These are phyloP conservation scores for Euwallacea similis DNA, from an alignment of 1,140 invertebrate genomes.

Conservation along the genomic window DNA sequence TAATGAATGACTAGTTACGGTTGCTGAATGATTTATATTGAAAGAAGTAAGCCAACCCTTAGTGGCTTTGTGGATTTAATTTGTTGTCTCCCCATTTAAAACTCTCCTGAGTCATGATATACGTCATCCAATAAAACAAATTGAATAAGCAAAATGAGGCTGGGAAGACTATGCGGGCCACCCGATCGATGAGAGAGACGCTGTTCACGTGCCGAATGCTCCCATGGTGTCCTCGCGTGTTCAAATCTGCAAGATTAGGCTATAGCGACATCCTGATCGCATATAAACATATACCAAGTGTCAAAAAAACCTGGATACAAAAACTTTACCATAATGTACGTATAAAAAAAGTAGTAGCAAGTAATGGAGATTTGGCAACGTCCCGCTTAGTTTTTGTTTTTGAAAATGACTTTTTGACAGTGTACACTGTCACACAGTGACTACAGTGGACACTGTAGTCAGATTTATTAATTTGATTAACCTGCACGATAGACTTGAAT, in stretches of 20 bases:
- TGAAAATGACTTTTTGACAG: no score
- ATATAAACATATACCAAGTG: background rate
- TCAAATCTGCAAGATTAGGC: slow-evolving; percentile 11
- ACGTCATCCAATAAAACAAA: slow-evolving; percentile 84
- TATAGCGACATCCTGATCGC: background rate
- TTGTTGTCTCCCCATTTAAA: slow-evolving; percentile 71
- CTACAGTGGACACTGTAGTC: no score
- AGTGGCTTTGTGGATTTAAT: slow-evolving; percentile 45
- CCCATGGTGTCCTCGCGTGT: slow-evolving; percentile 54
- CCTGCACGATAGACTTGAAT: no score
- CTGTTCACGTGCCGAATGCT: slow-evolving; percentile 75
- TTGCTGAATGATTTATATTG: no score
- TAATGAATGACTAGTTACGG: no score
- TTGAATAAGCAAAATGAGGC: slow-evolving; percentile 83
- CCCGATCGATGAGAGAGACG: slow-evolving; percentile 83
- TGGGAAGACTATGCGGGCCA: slow-evolving; percentile 84
- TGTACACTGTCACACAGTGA: no score
- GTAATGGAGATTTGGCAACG: no score
- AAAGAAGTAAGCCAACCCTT: background rate
- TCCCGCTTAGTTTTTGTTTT: no score
- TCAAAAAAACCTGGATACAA: no score
- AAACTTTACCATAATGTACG: background rate
- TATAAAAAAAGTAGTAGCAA: background rate
- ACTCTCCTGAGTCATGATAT: slow-evolving; percentile 71
- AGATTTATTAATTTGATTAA: no score